Conservation (phyloP, 2,113 vertebrate species). For the Hoplias malabaricus region DNA sequence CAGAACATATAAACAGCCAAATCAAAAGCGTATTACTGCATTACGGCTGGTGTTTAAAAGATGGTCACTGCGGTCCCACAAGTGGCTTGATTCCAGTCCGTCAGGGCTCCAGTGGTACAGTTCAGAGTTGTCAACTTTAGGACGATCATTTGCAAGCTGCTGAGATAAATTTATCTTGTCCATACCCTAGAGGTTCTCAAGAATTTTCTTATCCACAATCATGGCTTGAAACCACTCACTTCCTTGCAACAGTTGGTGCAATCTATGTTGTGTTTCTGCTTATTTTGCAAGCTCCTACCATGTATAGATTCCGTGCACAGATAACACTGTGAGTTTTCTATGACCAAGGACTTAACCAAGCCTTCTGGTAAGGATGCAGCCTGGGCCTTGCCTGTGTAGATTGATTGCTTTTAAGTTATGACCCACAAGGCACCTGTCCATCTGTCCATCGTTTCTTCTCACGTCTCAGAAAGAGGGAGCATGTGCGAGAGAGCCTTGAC, state of each 20-base stretch:
- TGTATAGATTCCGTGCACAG: background rate
- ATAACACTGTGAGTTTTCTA: background rate
- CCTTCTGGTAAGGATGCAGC: background rate
- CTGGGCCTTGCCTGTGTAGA: constrained; percentile 4
- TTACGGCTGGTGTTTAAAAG: constrained; percentile 21
- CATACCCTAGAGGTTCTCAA: constrained; percentile 3
- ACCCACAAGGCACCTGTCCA: constrained; percentile 59
- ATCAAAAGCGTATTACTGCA: constrained; percentile 31
- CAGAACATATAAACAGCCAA: constrained; percentile 28
- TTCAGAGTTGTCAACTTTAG: constrained; percentile 14
- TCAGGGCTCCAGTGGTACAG: background rate
- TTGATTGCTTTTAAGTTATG: constrained; percentile 11
- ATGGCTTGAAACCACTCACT: background rate
- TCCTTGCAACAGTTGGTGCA: background rate
- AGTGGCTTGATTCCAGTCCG: background rate
- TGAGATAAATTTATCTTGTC: constrained; percentile 14
- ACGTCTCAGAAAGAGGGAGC: constrained; percentile 14
- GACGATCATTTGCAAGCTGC: background rate
- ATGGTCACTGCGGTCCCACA: background rate
- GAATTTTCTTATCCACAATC: constrained; percentile 15
- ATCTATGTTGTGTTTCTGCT: background rate
- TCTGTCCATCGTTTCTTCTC: constrained; percentile 52
- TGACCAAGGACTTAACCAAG: background rate
- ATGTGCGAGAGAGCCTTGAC: constrained; percentile 49
- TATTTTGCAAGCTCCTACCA: background rate